Evolutionary conservation across 2,888 invertebrate genomes (phyloP), one percentile per base, ranked within the genome.

Genomic region (Bombyx huttoni): DNA sequence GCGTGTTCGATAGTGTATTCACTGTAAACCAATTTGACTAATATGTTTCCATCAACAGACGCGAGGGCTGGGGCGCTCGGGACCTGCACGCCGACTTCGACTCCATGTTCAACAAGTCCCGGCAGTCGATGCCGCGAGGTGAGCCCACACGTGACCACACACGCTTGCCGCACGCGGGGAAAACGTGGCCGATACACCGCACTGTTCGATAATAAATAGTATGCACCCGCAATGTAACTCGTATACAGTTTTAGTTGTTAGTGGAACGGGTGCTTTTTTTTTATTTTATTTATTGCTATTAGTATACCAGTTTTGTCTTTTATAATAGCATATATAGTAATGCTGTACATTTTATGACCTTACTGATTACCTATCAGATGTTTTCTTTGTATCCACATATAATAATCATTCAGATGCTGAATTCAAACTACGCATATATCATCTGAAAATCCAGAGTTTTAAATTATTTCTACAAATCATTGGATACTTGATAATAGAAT

Each of bases 11-110:
- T 24, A 2, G 3, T 24, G 24, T 5, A 24, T 24, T 24, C 2
- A 24, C 24, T 24, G 5, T 24, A 5, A 24, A 24, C 3, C 5
- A 24, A 24, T 5, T 24, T 24, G 24, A 24, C 2, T 24, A 5
- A 24, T 24, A 24, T 24, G 24, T 24, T 24, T 24, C 24, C 24
- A 24, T 24, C 3, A 7, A 12, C 76, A 87, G 89, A 64, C 87
- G 89, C 64, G 89, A 87, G 57, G 89, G 89, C 34, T 87, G 87
- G 82, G 85, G 90, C 47, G 92, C 93, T 58, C 91, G 94, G 64
- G 94, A 94, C 73, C 76, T 93, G 72, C 91, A 92, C 68, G 90
- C 91, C 50, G 93, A 94, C 70, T 92, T 93, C 81, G 93, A 94
- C 69, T 92, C 92, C 54, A 92, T 93, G 83, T 93, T 93, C 89